These are phyloP conservation scores for Sarcophaga peregrina DNA, from an alignment of 1,140 invertebrate genomes.

Conservation along the genomic window DNA sequence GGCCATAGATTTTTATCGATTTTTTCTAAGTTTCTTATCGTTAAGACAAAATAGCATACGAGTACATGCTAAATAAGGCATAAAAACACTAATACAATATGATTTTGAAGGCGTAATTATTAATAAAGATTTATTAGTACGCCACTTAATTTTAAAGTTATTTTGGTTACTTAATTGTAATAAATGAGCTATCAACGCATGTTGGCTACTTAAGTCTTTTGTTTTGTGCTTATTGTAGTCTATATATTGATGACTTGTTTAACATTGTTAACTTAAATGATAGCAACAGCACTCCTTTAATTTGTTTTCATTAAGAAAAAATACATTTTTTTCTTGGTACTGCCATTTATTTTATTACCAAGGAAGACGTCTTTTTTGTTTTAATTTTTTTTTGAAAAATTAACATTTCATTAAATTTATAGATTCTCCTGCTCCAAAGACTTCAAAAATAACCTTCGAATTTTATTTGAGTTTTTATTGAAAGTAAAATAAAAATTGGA, in stretches of 20 bases:
- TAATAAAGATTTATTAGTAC: conserved; percentile 10
- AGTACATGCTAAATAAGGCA: background rate
- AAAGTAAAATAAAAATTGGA: too few relatives aligned
- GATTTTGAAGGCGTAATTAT: background rate
- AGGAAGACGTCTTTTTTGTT: background rate
- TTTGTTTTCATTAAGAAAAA: background rate
- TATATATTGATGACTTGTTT: background rate
- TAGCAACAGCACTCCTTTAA: background rate
- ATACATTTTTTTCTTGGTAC: background rate
- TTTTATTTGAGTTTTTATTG: background rate
- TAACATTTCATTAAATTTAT: background rate
- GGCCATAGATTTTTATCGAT: background rate
- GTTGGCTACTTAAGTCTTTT: background rate
- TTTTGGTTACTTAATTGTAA: conserved; percentile 1
- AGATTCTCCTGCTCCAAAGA: background rate
- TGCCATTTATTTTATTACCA: background rate
- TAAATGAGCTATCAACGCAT: background rate
- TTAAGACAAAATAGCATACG: background rate
- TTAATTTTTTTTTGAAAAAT: too few relatives aligned
- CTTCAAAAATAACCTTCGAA: background rate
- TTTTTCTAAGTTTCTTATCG: background rate
- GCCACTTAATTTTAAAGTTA: background rate
- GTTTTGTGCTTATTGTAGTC: background rate
- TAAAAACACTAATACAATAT: background rate
- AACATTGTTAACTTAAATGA: background rate